These are phyloP conservation scores for Trilocha varians DNA, from an alignment of 2,888 invertebrate species.

Conservation along the genomic window DNA sequence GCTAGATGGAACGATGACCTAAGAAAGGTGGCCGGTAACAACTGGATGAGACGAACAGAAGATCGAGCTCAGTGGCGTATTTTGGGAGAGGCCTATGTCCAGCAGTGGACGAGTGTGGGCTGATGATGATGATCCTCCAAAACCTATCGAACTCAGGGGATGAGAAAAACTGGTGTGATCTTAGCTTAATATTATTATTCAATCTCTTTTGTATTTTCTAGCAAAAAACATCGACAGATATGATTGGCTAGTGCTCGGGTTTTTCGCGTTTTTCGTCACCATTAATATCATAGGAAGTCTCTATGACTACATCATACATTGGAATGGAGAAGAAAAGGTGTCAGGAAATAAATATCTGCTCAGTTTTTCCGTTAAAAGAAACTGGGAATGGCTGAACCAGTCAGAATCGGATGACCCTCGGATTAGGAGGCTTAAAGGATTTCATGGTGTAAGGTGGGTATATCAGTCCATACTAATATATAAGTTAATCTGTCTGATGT, in stretches of 20 bases:
- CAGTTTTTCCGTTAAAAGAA: slow-evolving; percentile 24
- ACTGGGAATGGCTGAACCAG: slow-evolving; percentile 19
- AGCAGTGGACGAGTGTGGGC: no score
- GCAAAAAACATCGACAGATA: slow-evolving; percentile 10
- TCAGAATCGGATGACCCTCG: slow-evolving; percentile 15
- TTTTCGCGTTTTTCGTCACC: slow-evolving; percentile 7
- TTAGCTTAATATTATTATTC: no score
- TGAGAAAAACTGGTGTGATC: no score
- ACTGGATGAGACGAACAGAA: no score
- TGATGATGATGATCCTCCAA: no score
- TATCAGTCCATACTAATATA: no score
- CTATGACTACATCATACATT: slow-evolving; percentile 4
- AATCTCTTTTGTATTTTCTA: no score
- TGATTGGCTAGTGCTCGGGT: slow-evolving; percentile 13
- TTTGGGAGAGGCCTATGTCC: no score
- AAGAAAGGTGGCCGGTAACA: no score
- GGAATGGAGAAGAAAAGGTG: neutral
- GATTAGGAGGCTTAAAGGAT: slow-evolving; percentile 17
- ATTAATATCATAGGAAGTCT: slow-evolving; percentile 12
- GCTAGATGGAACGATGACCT: no score
- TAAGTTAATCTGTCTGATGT: neutral
- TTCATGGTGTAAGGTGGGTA: slow-evolving; percentile 27
- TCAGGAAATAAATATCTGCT: slow-evolving; percentile 18
- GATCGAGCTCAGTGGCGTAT: no score
- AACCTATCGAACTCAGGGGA: no score